phyloP scores from a whole-genome alignment of 2,888 invertebrate species.

The Stegana nigrithorax region DNA sequence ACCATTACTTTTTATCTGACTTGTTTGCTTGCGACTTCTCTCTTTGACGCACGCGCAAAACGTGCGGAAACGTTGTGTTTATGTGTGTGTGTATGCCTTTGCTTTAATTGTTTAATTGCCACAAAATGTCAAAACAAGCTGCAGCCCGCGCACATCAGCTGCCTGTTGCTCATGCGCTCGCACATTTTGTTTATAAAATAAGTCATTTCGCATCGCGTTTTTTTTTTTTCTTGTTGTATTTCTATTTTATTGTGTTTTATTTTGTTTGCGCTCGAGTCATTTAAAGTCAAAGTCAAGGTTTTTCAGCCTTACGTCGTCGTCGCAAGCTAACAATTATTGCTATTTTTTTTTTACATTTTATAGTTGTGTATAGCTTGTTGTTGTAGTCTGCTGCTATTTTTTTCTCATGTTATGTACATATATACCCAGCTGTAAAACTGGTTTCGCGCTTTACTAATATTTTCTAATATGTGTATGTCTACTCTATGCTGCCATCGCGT shows the following conservation, averaged over 20 bases:
- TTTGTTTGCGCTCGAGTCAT: constrained; percentile 56
- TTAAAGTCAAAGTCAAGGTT: constrained; percentile 70
- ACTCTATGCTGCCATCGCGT: background rate
- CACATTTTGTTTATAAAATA: constrained; percentile 48
- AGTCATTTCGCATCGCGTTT: constrained; percentile 44
- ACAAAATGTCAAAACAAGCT: background rate
- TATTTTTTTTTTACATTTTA: constrained; percentile 2
- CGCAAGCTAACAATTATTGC: constrained; percentile 9
- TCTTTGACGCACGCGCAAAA: background rate
- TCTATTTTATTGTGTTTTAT: background rate
- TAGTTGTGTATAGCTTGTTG: background rate
- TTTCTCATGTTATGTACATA: background rate
- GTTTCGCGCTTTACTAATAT: constrained; percentile 8
- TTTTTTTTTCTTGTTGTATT: constrained; percentile 1
- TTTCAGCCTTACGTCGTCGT: constrained; percentile 58
- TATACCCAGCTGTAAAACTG: constrained; percentile 8
- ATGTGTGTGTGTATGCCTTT: no score
- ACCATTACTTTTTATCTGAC: no score
- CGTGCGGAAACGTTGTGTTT: constrained; percentile 1
- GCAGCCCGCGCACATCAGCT: no score
- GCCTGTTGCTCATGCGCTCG: no score
- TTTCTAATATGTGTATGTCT: constrained; percentile 22
- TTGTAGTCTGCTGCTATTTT: background rate
- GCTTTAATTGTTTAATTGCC: no score
- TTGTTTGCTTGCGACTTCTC: no score